A percentile compares a stretch with the other conserved stretches of the same genome.
Evolutionary conservation across 2,113 vertebrate genomes (phyloP).

Genomic region (Sceloporus undulatus): DNA sequence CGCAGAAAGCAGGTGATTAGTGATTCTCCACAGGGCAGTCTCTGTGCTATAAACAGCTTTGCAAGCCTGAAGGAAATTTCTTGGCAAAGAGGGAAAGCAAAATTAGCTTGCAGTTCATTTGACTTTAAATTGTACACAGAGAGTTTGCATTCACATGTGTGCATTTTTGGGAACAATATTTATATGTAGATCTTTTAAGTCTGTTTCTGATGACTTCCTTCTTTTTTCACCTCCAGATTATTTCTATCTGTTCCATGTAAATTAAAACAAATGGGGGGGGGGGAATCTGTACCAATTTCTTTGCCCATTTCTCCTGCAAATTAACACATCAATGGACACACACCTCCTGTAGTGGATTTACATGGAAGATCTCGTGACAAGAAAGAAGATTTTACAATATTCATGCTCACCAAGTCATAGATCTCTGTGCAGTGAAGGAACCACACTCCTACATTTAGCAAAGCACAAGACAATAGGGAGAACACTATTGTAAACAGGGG

Average conservation of each 20-base stretch:
- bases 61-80: conserved; percentile 31
- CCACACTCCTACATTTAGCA: no score
- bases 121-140: conserved; percentile 7
- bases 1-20: conserved; percentile 60
- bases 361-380: no score
- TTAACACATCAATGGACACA: not conserved
- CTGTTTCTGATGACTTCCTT: not conserved
- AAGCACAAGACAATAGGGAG: no score
- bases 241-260: not conserved
- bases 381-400: no score
- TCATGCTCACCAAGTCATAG: no score
- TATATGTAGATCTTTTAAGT: not conserved
- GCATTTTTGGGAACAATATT: not conserved
- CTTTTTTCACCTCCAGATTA: not conserved
- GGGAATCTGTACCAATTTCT: not conserved
- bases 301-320: not conserved
- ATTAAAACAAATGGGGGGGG: no score
- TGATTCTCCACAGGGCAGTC: conserved; percentile 35
- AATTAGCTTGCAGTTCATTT: conserved; percentile 13
- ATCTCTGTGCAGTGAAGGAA: no score
- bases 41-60: conserved; percentile 36
- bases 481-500: no score
- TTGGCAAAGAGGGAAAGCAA: conserved; percentile 29
- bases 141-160: not conserved
- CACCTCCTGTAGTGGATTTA: no score